Conservation (phyloP, 37 sponge, comb jelly and placozoan species). For the Mnemiopsis leidyi region DNA sequence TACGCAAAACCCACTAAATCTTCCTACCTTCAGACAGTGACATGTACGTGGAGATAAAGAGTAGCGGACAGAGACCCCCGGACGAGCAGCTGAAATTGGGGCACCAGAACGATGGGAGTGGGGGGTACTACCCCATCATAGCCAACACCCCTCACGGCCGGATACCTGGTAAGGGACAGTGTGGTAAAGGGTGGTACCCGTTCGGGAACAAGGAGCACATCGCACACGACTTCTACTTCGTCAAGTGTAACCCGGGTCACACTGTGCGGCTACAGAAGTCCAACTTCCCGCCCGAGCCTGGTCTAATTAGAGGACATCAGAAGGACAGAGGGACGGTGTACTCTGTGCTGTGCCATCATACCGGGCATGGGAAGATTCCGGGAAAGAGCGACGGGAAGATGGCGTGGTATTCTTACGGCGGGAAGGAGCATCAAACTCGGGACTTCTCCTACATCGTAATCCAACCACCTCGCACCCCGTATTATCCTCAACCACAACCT, state of each 20-base stretch:
- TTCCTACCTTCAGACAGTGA: too few species aligned
- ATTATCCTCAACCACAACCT: neutral
- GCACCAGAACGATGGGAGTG: conserved; percentile 44
- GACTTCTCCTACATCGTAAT: conserved; percentile 43
- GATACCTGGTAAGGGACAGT: conserved; percentile 40
- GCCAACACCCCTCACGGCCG: conserved; percentile 27
- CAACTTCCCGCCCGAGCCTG: neutral
- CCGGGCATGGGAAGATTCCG: conserved; percentile 21
- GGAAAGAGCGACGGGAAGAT: neutral
- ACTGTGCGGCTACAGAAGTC: conserved; percentile 1
- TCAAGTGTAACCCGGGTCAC: neutral
- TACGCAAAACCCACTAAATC: too few species aligned
- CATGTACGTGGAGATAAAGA: neutral
- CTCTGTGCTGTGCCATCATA: conserved; percentile 33
- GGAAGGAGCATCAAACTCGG: neutral
- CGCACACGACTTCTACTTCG: neutral
- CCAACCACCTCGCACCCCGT: neutral
- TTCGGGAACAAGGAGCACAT: neutral
- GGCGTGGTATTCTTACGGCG: conserved; percentile 19
- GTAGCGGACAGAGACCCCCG: neutral
- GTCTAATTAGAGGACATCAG: neutral
- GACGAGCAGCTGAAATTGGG: conserved; percentile 20
- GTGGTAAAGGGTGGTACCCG: conserved; percentile 12
- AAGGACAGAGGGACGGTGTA: neutral
- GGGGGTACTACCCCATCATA: neutral